Evolutionary conservation across 2,888 invertebrate species (phyloP), one percentile per base, ranked within the genome.

Genomic region (Eupsilia transversa): DNA sequence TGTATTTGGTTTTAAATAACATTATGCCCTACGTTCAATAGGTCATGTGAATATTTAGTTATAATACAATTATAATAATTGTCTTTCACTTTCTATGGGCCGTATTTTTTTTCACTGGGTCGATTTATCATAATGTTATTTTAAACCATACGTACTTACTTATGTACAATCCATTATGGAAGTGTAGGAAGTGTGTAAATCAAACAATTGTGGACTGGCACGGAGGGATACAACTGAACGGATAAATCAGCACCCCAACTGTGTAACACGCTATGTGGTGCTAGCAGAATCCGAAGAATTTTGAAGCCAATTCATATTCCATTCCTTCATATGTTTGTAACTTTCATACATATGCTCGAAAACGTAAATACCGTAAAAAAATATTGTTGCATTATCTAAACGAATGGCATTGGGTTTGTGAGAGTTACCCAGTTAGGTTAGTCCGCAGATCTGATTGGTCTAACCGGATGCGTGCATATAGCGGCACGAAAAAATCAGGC

Each of bases 61-160:
- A 74, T 61, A 80, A 65, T 43, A 79, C 61, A 69, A 64, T 69
- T 52, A 69, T 61, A 46, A 74, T 79, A 46, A 74, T 79, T 81
- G 66, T 78, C 27, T 46, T 66, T 33, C 5, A 7, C 23, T 49
- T 70, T 79, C 65, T 72, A 67, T 83, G 35, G 38, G 1, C 41
- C 10, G 14, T 54, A 57, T 76, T 52, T 33, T 2, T 56, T 43
- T 60, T 64, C 54, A 68, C 35, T 41, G 65, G 46, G 30, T 38
- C 12, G 12, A 27, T 63, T 46, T 67, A 41, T 46, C 35, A 43
- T 35, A 27, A n/a, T 49, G 30, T 27, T 35, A 43, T 68, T 33
- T 49, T 23, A 41, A 63, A 52, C 59, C 35, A 67, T 41, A 57
- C 59, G 1, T 59, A 20, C 43, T 14, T 17, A n/a, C 33, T 14